Conservation (phyloP, 1,140 invertebrate genomes). For the Heliconius eleuchia region DNA sequence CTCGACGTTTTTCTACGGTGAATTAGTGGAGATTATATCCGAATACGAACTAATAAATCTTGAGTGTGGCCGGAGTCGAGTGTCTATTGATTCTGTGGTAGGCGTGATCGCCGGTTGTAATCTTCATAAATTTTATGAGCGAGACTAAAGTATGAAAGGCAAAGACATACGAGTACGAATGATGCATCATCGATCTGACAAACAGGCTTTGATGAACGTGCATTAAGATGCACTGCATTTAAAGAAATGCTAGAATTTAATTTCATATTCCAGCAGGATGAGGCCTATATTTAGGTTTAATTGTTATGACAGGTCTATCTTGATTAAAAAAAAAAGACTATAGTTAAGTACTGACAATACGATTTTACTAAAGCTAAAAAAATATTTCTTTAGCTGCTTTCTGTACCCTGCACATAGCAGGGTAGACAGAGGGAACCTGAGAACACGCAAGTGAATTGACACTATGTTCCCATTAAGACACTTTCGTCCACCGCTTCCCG, state of each 20-base stretch:
- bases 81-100: conserved; percentile 67
- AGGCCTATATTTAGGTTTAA: background rate
- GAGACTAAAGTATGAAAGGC: conserved; percentile 51
- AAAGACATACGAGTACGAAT: conserved; percentile 36
- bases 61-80: conserved; percentile 47
- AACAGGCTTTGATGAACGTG: conserved; percentile 46
- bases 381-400: too few relatives aligned
- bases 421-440: too few relatives aligned
- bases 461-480: too few relatives aligned
- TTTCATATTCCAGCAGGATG: background rate
- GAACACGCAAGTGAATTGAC: too few relatives aligned
- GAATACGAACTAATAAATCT: conserved; percentile 76
- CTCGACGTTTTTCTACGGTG: conserved; percentile 69
- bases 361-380: background rate
- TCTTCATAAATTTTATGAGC: conserved; percentile 72
- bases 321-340: background rate
- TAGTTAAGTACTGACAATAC: background rate
- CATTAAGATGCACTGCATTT: background rate
- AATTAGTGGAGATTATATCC: conserved; percentile 73
- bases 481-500: too few relatives aligned
- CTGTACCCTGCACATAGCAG: too few relatives aligned
- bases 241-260: background rate
- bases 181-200: conserved; percentile 51
- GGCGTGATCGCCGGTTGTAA: conserved; percentile 65
- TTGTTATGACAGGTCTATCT: background rate